These are phyloP conservation scores for Heliconius ismenius DNA, from an alignment of 2,888 invertebrate genomes.

Conservation along the genomic window DNA sequence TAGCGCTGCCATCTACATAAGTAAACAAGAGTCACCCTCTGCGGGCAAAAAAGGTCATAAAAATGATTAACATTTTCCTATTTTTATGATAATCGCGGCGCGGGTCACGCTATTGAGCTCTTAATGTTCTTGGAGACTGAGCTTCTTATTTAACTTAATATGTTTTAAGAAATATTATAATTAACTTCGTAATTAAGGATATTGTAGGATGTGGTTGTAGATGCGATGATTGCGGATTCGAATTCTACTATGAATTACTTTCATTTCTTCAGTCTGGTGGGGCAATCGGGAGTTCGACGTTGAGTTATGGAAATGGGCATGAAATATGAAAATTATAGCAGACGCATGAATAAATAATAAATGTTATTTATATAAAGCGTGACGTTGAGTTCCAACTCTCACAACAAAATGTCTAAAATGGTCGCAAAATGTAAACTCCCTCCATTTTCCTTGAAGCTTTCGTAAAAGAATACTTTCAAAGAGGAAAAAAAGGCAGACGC, in stretches of 20 bases:
- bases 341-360: no score
- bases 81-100: conserved; percentile 44
- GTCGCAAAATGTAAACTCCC: no score
- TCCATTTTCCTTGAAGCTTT: no score
- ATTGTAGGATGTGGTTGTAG: neutral
- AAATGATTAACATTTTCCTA: conserved; percentile 50
- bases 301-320: neutral
- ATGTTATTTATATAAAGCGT: no score
- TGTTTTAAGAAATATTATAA: neutral
- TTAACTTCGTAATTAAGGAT: neutral
- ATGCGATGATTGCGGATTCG: neutral
- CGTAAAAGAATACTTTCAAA: no score
- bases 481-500: no score
- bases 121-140: conserved; percentile 19
- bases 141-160: neutral
- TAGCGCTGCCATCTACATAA: conserved; percentile 59
- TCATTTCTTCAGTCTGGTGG: neutral
- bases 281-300: neutral
- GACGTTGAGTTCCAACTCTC: neutral
- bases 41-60: conserved; percentile 41
- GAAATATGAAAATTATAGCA: no score
- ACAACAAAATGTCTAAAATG: neutral
- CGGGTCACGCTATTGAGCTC: conserved; percentile 23
- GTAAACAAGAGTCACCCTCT: conserved; percentile 58
- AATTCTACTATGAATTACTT: neutral